Evolutionary conservation across 2,797 vertebrate species (phyloP), one percentile per base, ranked within the genome.

Genomic region (Gallirallus australis): DNA sequence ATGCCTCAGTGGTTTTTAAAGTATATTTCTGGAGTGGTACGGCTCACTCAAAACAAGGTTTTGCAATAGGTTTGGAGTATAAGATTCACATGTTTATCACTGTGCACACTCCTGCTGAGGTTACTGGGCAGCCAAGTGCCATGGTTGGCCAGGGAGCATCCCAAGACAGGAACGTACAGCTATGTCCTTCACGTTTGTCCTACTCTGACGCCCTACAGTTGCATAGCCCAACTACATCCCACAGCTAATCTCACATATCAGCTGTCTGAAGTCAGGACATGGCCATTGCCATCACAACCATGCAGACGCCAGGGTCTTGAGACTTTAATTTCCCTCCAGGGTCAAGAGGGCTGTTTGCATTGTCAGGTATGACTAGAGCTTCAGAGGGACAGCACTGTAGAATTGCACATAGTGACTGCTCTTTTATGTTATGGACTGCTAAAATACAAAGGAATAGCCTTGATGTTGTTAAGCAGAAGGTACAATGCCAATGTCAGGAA

Each of bases 131-230:
- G 39, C 31, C 27, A 39, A 12, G 5, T 16, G 48, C 8, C 18
- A 30, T 4, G 18, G 24, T 1, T 79, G 45, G 20, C 40, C 40
- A 57, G 45, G 60, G 19, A 53, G 13, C 23, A 63, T 10, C 21
- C 31, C 0, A 0, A 54, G 15, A 37, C 13, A 28, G 30, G 35
- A 64, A 10, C 5, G 27, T 68, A 39, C 12, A 63, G 35, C 27
- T 37, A 37, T 31, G 30, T n/a, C 56, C 37, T 80, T 77, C 60
- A 30, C 5, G 7, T 66, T 57, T 73, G 45, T 39, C 8, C 72
- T 79, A 24, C 17, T 81, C n/a, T 0, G 0, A 30, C 64, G 72
- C 63, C 63, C 15, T 35, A 0, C 0, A 2, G 42, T 5, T 66
- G 19, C 0, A 0, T 15, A 78, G 61, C 23, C 42, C 54, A 50